Evolutionary conservation across 2,113 vertebrate genomes (phyloP), one percentile per base, ranked within the genome.

Genomic region (Lophotis ruficrista): DNA sequence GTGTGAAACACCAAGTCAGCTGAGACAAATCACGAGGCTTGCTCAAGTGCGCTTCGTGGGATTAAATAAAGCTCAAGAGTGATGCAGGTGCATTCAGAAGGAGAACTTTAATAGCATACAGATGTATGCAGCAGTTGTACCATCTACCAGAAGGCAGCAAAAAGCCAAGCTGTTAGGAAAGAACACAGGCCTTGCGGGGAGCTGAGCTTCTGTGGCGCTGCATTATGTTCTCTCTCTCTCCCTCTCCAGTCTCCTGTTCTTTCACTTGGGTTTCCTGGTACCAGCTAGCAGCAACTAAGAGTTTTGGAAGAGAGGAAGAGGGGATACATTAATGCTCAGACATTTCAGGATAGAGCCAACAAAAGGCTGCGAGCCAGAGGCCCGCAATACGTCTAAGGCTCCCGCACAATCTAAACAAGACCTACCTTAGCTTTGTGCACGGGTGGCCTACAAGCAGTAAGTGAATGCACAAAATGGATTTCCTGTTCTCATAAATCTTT

Each of bases 11-110:
- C 7, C 45, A 43, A 71, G 57, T 38, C 62, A 93, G 66, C 71
- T 86, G 76, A 80, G 50, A 76, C 75, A 69, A 70, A 71, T 31
- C 68, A 70, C 1, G 11, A 85, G 62, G 24, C 37, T 64, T 10
- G 3, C 73, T 37, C 3, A 69, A 58, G 66, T 33, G 51, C 51
- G 38, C 50, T 71, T 54, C 12, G 3, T 25, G 68, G 56, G 48
- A 62, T 84, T 72, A 69, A 97, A 92, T 35, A 92, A 95, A 93
- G 93, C 86, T 91, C 91, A 41, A 51, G 61, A 65, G 86, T 79
- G 87, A 89, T 33, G 57, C 82, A 85, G 68, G 71, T 84, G 41
- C 62, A 47, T 85, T 88, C 76, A 68, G 35, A 93, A 31, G 4
- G 47, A 87, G 45, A 87, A 78, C 47, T 92, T 94, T 68, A 96